Conservation (phyloP, 1,140 invertebrate genomes). For the Zophobas atratus region DNA sequence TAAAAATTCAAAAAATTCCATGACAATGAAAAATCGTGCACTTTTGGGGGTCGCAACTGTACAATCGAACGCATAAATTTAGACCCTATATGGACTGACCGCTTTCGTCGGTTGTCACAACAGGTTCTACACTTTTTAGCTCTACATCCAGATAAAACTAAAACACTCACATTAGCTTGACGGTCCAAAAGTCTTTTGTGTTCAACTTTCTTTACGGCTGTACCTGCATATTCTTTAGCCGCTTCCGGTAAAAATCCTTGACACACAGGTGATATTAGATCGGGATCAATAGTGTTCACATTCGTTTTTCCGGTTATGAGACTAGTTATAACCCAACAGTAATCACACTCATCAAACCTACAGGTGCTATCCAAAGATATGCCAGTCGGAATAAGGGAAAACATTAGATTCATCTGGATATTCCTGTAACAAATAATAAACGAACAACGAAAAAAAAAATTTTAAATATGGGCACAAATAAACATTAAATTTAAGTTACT, state of each 20-base stretch:
- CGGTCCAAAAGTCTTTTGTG: neutral
- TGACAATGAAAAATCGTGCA: too few species aligned
- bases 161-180: too few species aligned
- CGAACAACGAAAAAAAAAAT: too few species aligned
- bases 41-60: too few species aligned
- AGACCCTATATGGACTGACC: too few species aligned
- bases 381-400: conserved; percentile 81
- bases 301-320: conserved; percentile 78
- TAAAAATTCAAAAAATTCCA: too few species aligned
- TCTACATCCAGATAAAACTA: too few species aligned
- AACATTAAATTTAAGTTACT: too few species aligned
- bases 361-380: conserved; percentile 85
- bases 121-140: too few species aligned
- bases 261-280: conserved; percentile 75
- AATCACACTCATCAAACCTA: conserved; percentile 75
- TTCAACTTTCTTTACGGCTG: conserved; percentile 44
- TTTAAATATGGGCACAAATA: too few species aligned
- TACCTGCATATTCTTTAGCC: conserved; percentile 54
- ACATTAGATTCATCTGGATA: conserved; percentile 71
- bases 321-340: conserved; percentile 78
- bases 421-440: conserved; percentile 23
- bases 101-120: too few species aligned
- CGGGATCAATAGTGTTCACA: conserved; percentile 72
- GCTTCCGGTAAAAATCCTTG: conserved; percentile 68
- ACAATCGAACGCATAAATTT: too few species aligned